Base-by-base conservation (phyloP, 2,888 invertebrate species). In the Eristalinus sepulchralis region DNA sequence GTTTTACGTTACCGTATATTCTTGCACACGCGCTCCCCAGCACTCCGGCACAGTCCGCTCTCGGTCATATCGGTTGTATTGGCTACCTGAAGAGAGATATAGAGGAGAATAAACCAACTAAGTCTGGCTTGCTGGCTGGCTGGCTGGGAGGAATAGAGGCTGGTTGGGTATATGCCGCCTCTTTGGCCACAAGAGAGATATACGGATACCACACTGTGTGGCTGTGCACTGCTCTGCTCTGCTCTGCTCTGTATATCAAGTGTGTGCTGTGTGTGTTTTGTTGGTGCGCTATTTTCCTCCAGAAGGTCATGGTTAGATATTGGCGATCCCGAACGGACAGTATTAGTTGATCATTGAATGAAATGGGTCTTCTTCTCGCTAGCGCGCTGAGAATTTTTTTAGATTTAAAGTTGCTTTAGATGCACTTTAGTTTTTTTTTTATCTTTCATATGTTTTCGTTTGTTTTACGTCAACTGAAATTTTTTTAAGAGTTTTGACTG, bases 281-380 rank as follows among this genome's bases (percentile, higher is more conserved):
- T 77, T 75, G 89, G 89, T 90, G 91, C 90, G 89, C 90, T 91
- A 90, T 91, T 90, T 90, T 90, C 89, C 89, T 90, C 89, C 90
- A 91, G 91, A 92, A 92, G 92, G 92, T 92, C 92, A 92, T 92
- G 92, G 92, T 90, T 91, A 91, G 89, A 90, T 91, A 91, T 89
- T 89, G 90, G 90, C 90, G 90, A 91, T 92, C 91, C 90, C 90
- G 90, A 90, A 90, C 91, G 90, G 90, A 90, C 91, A 92, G 92
- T 92, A 91, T 91, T 91, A 90, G 90, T 90, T 90, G 90, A 91
- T 89, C 91, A 89, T 89, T 91, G 91, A 91, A 91, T 89, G 90
- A 90, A 92, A 91, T 91, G 91, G 90, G 90, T 91, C 90, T 90
- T 90, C 90, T 89, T 88, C 88, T 88, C 83, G 78, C 83, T 70